Base-by-base conservation (phyloP, 2,888 invertebrate species). In the Gasteruption jaculator region DNA sequence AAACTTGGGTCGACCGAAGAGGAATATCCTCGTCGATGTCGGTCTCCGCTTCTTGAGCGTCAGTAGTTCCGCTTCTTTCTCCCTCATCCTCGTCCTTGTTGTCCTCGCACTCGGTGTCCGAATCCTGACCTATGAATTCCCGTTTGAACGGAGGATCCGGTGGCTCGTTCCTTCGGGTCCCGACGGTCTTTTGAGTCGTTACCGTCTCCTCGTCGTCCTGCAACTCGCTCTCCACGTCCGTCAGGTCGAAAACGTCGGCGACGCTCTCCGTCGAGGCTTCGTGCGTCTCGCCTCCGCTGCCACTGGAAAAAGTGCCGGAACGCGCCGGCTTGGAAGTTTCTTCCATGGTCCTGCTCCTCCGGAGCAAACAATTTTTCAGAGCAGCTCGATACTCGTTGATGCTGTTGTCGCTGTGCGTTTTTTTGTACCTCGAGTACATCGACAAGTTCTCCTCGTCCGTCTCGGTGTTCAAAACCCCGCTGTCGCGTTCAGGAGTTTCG, bases 381-480 rank as follows among this genome's bases (percentile, higher is more conserved):
- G 49, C 25, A 11, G 42, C 32, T 3, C 65, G 57, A 51, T 68
- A 68, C 18, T 58, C 54, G n/a, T 27, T 39, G 44, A 68, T 68
- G 19, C 65, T 67, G 22, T 68, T 68, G 11, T 55, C 37, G 5
- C 41, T 27, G 32, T 61, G 54, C n/a, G 24, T 34, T 32, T 38
- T 56, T 46, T 55, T 67, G 33, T 68, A 67, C 35, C 51, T 61
- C 6, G 65, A 50, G 41, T 65, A 66, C 55, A 60, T 61, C 2
- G 67, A 67, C 19, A 60, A 42, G 6, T 56, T 50, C 38, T 40
- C 14, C 24, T 49, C 49, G 15, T 38, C 21, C 12, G 10, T 34
- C 37, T 49, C 35, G 14, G 26, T 20, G 29, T 49, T 30, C 15
- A 40, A 22, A n/a, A 41, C 10, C 14, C 36, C 36, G 14, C 39